Evolutionary conservation across 1,140 invertebrate genomes (phyloP), one percentile per base, ranked within the genome.

Genomic region (Lanistes nyassanus): DNA sequence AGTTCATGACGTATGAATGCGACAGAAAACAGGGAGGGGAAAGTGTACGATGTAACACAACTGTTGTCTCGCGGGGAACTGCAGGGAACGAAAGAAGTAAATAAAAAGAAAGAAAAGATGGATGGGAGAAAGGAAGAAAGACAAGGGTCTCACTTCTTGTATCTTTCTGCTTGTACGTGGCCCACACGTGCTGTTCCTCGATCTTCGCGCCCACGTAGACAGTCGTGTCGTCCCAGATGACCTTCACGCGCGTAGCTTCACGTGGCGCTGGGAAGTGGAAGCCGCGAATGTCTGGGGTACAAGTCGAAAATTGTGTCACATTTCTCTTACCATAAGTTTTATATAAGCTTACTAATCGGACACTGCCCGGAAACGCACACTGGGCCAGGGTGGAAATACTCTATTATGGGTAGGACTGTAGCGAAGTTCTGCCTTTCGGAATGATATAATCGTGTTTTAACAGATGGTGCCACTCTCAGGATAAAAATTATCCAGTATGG

Each of bases 221-320:
- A 55, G 70, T 60, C 1, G 34, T 71, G 68, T 80, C 76, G 56
- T 80, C 76, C 74, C 76, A 80, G 55, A 77, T 55, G 21, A 80
- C 55, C 60, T 80, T 80, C 39, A 76, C 79, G n/a, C 53, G 58
- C 3, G 79, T 78, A 37, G 70, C 60, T 36, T 60, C n/a, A 26
- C 31, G 34, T 19, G 79, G 79, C 3, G 58, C 42, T 5, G 79
- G 76, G 34, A 58, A 78, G n/a, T 60, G 19, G n/a, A 58, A 55
- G 3, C 79, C 79, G 21, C 75, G 74, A 42, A 80, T 76, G 60
- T 80, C 76, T 76, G 64, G 29, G n/a, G 31, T 34, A 37, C 7
- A 70, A 1, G 19, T 39, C 26, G 51, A 39, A 70, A 51, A n/a
- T n/a, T n/a, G n/a, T n/a, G n/a, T n/a, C n/a, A n/a, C n/a, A n/a